Percentiles rank a stretch among this genome's conserved stretches.
Conservation (phyloP, 1,140 invertebrate genomes). For the Drosophila orena region DNA sequence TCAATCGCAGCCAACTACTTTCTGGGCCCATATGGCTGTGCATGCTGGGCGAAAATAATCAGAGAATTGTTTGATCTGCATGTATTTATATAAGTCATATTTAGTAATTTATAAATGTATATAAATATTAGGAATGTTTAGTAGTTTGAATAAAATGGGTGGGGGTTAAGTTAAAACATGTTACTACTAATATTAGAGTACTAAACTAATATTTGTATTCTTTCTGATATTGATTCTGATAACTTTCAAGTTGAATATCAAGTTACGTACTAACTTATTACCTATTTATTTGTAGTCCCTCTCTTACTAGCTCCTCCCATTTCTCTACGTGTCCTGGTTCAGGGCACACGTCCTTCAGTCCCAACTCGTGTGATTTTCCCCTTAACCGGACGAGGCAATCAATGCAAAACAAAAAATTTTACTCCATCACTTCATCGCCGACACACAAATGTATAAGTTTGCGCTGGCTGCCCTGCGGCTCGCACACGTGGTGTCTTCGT, state of each 20-base stretch:
- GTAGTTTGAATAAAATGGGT: too few species aligned
- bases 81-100: background rate
- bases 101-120: too few species aligned
- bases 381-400: slow-evolving; percentile 70
- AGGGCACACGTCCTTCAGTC: slow-evolving; percentile 4
- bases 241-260: too few species aligned
- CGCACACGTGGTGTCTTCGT: slow-evolving; percentile 72
- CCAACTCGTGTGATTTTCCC: slow-evolving; percentile 1
- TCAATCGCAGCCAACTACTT: slow-evolving; percentile 76
- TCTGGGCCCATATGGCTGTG: slow-evolving; percentile 17
- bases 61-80: background rate
- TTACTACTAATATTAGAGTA: too few species aligned
- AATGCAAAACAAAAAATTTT: slow-evolving; percentile 78
- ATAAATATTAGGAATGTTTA: too few species aligned
- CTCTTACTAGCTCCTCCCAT: background rate
- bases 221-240: too few species aligned
- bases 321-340: slow-evolving; percentile 7
- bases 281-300: too few species aligned
- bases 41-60: slow-evolving; percentile 4
- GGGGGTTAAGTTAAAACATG: too few species aligned
- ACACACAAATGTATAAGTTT: slow-evolving; percentile 79
- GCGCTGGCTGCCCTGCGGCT: slow-evolving; percentile 51
- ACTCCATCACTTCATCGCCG: slow-evolving; percentile 78
- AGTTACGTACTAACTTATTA: too few species aligned
- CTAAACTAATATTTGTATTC: too few species aligned